Evolutionary conservation across 1,140 invertebrate genomes (phyloP).

Genomic region (Drosophila parabipectinata): DNA sequence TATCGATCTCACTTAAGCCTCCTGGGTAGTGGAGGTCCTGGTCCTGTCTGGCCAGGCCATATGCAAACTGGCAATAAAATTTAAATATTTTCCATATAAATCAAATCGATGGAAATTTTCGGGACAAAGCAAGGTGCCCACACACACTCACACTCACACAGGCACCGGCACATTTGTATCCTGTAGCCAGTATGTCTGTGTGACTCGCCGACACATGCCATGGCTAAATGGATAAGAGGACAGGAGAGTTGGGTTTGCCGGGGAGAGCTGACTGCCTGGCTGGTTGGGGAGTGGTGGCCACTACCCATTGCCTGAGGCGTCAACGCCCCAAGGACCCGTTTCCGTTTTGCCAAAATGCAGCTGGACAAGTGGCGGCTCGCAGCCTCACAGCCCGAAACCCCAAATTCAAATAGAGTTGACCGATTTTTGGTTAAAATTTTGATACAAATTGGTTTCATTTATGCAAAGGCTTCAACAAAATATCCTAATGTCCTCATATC

Average conservation of each 20-base stretch:
- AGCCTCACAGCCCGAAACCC: not conserved
- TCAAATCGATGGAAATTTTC: conserved; percentile 79
- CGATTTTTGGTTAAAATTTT: too few species aligned
- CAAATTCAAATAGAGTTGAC: not conserved
- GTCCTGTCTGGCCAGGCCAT: conserved; percentile 48
- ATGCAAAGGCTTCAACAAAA: too few species aligned
- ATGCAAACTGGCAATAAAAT: conserved; percentile 80
- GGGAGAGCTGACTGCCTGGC: not conserved
- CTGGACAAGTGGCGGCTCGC: conserved; percentile 13
- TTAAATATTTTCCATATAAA: conserved; percentile 82
- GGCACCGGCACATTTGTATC: not conserved
- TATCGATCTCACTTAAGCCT: conserved; percentile 77
- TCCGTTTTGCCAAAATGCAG: conserved; percentile 52
- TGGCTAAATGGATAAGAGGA: not conserved
- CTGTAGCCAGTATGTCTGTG: not conserved
- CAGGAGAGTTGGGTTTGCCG: not conserved
- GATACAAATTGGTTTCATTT: too few species aligned
- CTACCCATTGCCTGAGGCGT: conserved; percentile 32
- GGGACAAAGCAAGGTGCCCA: conserved; percentile 54
- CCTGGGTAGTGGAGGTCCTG: conserved; percentile 10
- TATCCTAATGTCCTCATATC: too few species aligned
- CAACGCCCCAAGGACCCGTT: conserved; percentile 60
- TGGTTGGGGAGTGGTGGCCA: too few species aligned
- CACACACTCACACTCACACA: not conserved
- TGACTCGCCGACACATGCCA: not conserved